These are phyloP conservation scores for Brachirus orientalis DNA, from an alignment of 2,113 vertebrate species.

Conservation along the genomic window DNA sequence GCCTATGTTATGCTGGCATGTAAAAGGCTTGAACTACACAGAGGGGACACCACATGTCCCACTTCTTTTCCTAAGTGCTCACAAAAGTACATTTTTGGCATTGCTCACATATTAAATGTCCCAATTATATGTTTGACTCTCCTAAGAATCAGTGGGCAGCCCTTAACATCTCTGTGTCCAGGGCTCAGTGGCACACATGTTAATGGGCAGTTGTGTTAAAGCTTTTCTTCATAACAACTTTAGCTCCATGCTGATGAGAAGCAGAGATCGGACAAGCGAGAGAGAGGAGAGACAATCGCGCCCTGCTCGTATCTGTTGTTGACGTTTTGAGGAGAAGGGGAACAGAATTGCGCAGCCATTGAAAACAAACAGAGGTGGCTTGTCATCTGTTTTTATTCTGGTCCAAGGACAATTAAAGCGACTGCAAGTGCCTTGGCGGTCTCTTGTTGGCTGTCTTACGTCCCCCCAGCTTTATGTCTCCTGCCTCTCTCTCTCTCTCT, in stretches of 20 bases:
- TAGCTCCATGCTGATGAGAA: conserved; percentile 49
- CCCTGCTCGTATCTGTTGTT: conserved; percentile 55
- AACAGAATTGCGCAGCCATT: conserved; percentile 39
- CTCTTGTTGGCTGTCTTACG: conserved; percentile 59
- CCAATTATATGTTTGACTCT: conserved; percentile 62
- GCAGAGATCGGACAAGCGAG: conserved; percentile 27
- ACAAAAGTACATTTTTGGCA: conserved; percentile 41
- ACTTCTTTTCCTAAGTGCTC: conserved; percentile 41
- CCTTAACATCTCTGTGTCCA: conserved; percentile 36
- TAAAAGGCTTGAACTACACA: conserved; percentile 38
- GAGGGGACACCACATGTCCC: conserved; percentile 53
- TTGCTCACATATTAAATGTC: conserved; percentile 52
- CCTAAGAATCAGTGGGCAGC: conserved; percentile 52
- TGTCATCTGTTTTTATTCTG: conserved; percentile 69
- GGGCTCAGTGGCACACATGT: conserved; percentile 41
- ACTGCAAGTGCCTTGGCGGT: conserved; percentile 61
- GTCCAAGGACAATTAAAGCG: conserved; percentile 73
- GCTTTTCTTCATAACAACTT: conserved; percentile 40
- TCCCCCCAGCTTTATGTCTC: conserved; percentile 49
- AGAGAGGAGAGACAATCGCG: conserved; percentile 14
- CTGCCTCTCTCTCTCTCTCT: conserved; percentile 24
- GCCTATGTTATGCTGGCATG: conserved; percentile 46
- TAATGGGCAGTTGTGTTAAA: conserved; percentile 38
- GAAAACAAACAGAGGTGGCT: conserved; percentile 72
- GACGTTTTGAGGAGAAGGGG: conserved; percentile 22